These are phyloP conservation scores for Zaprionus kolodkinae DNA, from an alignment of 1,140 invertebrate genomes.

Conservation along the genomic window DNA sequence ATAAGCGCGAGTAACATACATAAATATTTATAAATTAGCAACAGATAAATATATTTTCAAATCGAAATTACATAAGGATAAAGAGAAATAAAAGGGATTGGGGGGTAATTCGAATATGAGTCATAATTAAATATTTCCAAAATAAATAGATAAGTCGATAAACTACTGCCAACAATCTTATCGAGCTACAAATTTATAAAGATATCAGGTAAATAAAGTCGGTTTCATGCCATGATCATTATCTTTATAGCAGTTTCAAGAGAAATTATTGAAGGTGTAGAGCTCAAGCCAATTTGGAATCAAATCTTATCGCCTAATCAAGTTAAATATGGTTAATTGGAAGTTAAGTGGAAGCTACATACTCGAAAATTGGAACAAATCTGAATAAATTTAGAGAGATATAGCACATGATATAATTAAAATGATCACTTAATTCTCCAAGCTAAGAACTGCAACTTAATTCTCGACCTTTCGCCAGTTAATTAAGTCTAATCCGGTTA, in stretches of 20 bases:
- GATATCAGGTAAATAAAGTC: not conserved
- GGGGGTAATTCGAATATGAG: not conserved
- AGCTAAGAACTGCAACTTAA: not conserved
- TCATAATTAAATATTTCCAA: not conserved
- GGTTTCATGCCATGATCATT: not conserved
- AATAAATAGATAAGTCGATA: not conserved
- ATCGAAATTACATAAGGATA: conserved; percentile 1
- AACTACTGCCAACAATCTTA: not conserved
- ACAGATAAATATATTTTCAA: conserved; percentile 33
- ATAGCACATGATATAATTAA: not conserved
- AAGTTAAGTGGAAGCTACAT: not conserved
- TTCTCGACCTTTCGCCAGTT: not conserved
- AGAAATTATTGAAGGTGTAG: not conserved
- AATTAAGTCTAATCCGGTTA: not conserved
- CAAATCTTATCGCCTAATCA: not conserved
- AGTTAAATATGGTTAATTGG: not conserved
- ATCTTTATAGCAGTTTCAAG: not conserved
- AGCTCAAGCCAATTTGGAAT: not conserved
- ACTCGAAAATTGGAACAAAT: not conserved
- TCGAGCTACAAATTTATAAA: not conserved
- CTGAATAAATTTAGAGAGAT: not conserved
- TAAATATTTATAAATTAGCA: conserved; percentile 26
- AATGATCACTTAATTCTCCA: not conserved
- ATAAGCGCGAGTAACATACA: conserved; percentile 25
- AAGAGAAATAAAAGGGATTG: not conserved